These are phyloP conservation scores for Tillus elongatus DNA, from an alignment of 2,888 invertebrate species.

Conservation along the genomic window DNA sequence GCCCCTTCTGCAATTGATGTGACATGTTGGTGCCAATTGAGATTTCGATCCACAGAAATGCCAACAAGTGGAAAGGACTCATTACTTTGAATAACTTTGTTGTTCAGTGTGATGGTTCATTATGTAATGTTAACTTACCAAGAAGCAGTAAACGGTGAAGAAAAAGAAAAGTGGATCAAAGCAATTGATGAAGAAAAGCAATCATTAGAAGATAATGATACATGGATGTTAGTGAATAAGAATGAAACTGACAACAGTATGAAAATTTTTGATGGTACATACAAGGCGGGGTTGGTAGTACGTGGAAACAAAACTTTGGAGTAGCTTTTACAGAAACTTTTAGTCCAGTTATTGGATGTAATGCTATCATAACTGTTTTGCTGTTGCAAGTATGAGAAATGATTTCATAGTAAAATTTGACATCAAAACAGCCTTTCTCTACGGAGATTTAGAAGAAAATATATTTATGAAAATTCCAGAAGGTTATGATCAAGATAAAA, in stretches of 20 bases:
- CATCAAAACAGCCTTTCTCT: constrained; percentile 6
- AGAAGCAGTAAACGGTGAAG: constrained; percentile 7
- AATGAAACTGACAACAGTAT: constrained; percentile 14
- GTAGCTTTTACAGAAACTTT: constrained; percentile 14
- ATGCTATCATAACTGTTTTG: no score
- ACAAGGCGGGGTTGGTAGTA: constrained; percentile 20
- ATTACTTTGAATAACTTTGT: no score
- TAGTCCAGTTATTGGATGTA: constrained; percentile 10
- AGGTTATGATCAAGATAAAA: constrained; percentile 4
- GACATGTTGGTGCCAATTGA: no score
- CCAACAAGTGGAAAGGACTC: no score
- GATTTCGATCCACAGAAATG: no score
- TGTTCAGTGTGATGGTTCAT: no score
- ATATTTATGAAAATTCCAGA: background rate
- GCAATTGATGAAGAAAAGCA: constrained; percentile 21
- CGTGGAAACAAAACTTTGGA: constrained; percentile 17
- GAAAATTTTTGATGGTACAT: constrained; percentile 18
- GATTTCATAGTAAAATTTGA: background rate
- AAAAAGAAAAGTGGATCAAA: constrained; percentile 13
- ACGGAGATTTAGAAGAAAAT: background rate
- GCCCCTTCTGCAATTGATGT: no score
- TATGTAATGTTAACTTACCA: constrained; percentile 11
- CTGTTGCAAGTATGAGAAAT: constrained; percentile 5
- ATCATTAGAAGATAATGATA: constrained; percentile 20
- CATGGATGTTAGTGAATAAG: constrained; percentile 17